Conservation (phyloP, 2,797 vertebrate genomes). For the Anabas testudineus region DNA sequence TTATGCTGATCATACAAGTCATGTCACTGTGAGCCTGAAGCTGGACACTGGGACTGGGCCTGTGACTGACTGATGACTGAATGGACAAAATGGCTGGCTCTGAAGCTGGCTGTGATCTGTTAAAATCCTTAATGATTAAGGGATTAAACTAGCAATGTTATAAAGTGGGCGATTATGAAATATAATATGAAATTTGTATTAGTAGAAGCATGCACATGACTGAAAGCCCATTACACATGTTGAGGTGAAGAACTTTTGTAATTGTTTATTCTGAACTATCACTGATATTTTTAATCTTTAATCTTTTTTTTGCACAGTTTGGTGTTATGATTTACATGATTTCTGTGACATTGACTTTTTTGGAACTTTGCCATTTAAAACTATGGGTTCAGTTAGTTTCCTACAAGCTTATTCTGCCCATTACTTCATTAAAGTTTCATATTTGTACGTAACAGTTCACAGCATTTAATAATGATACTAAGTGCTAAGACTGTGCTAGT, state of each 20-base stretch:
- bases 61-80: conserved; percentile 21
- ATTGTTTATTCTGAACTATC: conserved; percentile 33
- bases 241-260: conserved; percentile 35
- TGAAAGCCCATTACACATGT: conserved; percentile 24
- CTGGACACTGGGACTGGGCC: conserved; percentile 19
- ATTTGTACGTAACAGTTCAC: conserved; percentile 12
- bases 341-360: conserved; percentile 16
- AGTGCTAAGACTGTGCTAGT: conserved; percentile 27
- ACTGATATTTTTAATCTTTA: conserved; percentile 23
- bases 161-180: background rate
- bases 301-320: conserved; percentile 2
- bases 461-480: conserved; percentile 51
- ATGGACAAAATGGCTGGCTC: conserved; percentile 21
- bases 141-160: conserved; percentile 34
- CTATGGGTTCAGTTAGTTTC: background rate
- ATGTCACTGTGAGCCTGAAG: background rate
- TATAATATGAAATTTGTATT: conserved; percentile 43
- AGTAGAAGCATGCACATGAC: conserved; percentile 20
- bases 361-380: conserved; percentile 33
- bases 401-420: conserved; percentile 18
- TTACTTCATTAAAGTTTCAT: conserved; percentile 7
- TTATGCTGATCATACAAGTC: background rate
- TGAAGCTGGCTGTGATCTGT: conserved; percentile 44
- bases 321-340: conserved; percentile 6
- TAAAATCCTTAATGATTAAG: conserved; percentile 53